Conservation (phyloP, 2,888 invertebrate species). For the Rutpela maculata region DNA sequence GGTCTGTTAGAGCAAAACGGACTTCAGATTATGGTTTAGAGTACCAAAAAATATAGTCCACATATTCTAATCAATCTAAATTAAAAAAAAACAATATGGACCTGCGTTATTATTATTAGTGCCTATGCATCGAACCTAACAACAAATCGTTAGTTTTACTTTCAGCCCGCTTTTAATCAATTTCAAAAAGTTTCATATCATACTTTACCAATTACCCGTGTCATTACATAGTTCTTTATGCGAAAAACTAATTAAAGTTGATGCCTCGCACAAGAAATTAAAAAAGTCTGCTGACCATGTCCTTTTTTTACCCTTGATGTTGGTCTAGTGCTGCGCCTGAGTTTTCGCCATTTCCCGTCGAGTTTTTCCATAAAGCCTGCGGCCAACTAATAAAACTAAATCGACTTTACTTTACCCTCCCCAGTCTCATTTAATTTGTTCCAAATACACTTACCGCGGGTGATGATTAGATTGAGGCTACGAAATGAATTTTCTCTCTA, state of each 20-base stretch:
- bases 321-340: background rate
- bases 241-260: constrained; percentile 47
- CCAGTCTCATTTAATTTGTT: constrained; percentile 29
- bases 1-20: no score
- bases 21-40: no score
- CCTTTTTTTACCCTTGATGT: constrained; percentile 15
- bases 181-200: constrained; percentile 4
- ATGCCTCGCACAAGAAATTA: constrained; percentile 41
- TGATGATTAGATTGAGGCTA: constrained; percentile 25
- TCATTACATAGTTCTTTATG: constrained; percentile 39
- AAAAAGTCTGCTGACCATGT: constrained; percentile 48
- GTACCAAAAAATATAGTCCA: no score
- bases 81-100: no score
- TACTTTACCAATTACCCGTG: constrained; percentile 3
- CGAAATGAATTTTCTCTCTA: constrained; percentile 28
- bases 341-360: background rate
- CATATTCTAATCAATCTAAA: no score
- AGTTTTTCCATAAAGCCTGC: background rate
- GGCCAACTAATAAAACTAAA: constrained; percentile 32
- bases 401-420: constrained; percentile 14
- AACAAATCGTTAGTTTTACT: background rate
- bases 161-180: background rate
- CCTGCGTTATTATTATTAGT: no score
- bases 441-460: constrained; percentile 26
- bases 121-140: no score